Conservation (phyloP, 2,888 invertebrate species). For the Nipponacmea schrenckii region DNA sequence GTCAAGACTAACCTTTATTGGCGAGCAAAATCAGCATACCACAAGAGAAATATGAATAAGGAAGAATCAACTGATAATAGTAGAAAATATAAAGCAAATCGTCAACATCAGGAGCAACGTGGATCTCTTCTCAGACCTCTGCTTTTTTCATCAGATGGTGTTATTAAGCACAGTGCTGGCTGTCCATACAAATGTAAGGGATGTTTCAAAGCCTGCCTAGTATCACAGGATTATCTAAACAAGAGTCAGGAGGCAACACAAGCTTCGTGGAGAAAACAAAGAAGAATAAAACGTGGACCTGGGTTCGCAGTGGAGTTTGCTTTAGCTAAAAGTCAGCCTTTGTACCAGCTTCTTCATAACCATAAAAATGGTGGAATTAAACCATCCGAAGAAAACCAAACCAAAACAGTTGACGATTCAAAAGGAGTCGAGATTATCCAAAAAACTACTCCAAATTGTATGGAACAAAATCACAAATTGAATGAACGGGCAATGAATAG, state of each 20-base stretch:
- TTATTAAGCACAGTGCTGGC: conserved; percentile 36
- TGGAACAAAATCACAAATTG: background rate
- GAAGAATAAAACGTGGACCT: conserved; percentile 17
- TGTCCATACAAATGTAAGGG: conserved; percentile 52
- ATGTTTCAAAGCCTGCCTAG: conserved; percentile 51
- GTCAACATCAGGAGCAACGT: conserved; percentile 1
- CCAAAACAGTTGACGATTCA: too few relatives aligned
- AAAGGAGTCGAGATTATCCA: background rate
- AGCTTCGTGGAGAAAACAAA: conserved; percentile 6
- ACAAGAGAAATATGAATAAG: conserved; percentile 19
- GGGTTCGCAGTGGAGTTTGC: conserved; percentile 22
- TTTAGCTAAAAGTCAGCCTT: conserved; percentile 31
- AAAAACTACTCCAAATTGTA: background rate
- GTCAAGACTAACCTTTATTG: conserved; percentile 26
- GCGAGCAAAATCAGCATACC: conserved; percentile 32
- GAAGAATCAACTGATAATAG: background rate
- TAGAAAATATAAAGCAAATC: background rate
- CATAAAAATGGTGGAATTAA: background rate
- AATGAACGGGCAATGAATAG: background rate
- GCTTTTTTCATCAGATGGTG: conserved; percentile 22
- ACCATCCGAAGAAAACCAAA: conserved; percentile 2
- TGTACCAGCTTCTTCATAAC: conserved; percentile 29
- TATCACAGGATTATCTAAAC: conserved; percentile 38
- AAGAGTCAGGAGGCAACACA: conserved; percentile 6
- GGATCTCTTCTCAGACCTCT: conserved; percentile 25